Base-by-base conservation (phyloP, 2,113 vertebrate species). In the Oreochromis tanganicae region DNA sequence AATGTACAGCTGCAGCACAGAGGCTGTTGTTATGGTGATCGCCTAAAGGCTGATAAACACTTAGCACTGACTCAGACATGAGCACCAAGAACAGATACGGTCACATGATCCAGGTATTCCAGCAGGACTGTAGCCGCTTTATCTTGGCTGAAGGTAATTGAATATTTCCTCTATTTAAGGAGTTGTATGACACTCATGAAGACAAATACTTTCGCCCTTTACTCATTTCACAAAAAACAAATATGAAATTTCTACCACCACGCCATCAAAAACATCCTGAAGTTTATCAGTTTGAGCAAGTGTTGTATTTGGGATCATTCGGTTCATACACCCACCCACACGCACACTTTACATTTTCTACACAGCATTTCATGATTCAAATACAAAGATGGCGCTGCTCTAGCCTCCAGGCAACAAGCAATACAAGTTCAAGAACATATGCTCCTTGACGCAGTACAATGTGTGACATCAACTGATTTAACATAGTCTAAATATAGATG, bases 11-110 rank as follows among this genome's bases (percentile, higher is more conserved):
- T 90, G 52, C 81, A 82, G 54, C 83, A 56, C 84, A 87, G 57
- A 75, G 81, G 55, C 82, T 83, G 84, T 87, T 92, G 93, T 93
- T 94, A 93, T 90, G 83, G 79, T 83, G 84, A 91, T 90, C 6
- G 19, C 83, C 66, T 89, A 36, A 32, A 71, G 75, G 85, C 87
- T 83, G 75, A 84, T 91, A 83, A 85, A 55, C 43, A 63, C 50
- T 80, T 55, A 63, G 71, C 52, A 57, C 79, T 38, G 36, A 81
- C 5, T 66, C 68, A 66, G 14, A 80, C 27, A 63, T 50, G 75
- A 41, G 63, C 41, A 71, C 34, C 66, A 48, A 86, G 17, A 52
- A 36, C n/a, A 82, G 24, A 56, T 83, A 63, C 5, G 3, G 13
- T 87, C 88, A 56, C 32, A 84, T 80, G 61, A 78, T 61, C 36